Percentiles rank a stretch among this genome's conserved stretches.
phyloP scores from a whole-genome alignment of 1,140 invertebrate genomes.

The Drosophila trapezifrons region DNA sequence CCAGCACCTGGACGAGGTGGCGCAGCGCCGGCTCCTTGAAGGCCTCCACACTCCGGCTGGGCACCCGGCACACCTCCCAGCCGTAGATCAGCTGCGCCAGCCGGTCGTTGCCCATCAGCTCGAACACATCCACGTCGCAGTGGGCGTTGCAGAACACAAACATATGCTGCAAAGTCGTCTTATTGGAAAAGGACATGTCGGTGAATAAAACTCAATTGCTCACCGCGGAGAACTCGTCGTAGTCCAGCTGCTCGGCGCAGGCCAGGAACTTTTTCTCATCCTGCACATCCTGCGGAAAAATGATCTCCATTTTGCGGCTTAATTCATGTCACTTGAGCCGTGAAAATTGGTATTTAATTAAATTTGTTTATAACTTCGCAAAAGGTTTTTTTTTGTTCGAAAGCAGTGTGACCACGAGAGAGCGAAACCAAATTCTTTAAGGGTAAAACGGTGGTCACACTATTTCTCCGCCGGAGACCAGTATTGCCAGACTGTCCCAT shows the following conservation, averaged over 20 bases:
- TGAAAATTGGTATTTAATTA: not conserved
- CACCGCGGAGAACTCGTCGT: conserved; percentile 65
- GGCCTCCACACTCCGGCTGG: conserved; percentile 6
- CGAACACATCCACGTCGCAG: conserved; percentile 75
- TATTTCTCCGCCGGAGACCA: no score
- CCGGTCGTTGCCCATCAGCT: conserved; percentile 67
- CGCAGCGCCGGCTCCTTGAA: conserved; percentile 41
- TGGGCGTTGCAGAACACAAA: conserved; percentile 51
- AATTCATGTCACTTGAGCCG: not conserved
- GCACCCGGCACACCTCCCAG: conserved; percentile 66
- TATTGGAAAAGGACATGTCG: not conserved
- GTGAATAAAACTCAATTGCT: not conserved
- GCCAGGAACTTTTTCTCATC: conserved; percentile 55
- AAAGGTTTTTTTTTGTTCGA: not conserved
- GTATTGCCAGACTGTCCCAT: no score
- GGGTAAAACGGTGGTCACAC: no score
- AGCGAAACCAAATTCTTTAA: no score
- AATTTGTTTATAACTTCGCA: not conserved
- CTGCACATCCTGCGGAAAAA: conserved; percentile 42
- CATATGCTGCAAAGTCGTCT: conserved; percentile 53
- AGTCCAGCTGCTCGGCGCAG: conserved; percentile 46
- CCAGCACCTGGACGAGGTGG: conserved; percentile 54
- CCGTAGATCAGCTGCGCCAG: conserved; percentile 62
- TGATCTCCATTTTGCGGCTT: conserved; percentile 49
- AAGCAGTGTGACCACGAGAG: no score